Evolutionary conservation across 2,888 invertebrate species (phyloP), one percentile per base, ranked within the genome.

Genomic region (Dendrolimus houi): DNA sequence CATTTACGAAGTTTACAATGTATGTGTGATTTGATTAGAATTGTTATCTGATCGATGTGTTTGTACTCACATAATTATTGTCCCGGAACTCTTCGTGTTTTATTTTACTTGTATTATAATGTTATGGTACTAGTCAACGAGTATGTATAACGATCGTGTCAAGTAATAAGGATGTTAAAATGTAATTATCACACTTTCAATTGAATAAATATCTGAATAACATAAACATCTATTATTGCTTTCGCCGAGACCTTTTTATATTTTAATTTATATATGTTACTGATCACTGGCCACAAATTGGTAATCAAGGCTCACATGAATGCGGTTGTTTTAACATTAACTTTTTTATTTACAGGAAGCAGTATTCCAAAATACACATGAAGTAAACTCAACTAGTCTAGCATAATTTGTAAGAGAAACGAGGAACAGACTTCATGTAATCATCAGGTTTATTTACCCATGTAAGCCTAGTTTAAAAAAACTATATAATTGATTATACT

Each of bases 311-410:
- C 29, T 29, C 3, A 3, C 29, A 29, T 29, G 17, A 17, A 17
- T 17, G 29, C 29, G 29, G 29, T 29, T 29, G 29, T 29, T 63
- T 61, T 57, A 64, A 55, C 57, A 57, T 53, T 60, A 60, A 60
- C 64, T 69, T 70, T 77, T 81, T 86, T 85, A 78, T 86, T 90
- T 89, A 62, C 90, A 90, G 90, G 89, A 78, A 82, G 81, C 87
- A 85, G 89, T 87, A 83, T 88, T 83, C 90, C 90, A 83, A 89
- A 90, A 87, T 90, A 90, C 82, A 89, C 89, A 79, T 90, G 88
- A 75, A 82, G 80, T 72, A 75, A 83, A 74, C 71, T 78, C 81
- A 73, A 72, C 79, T 88, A 88, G 83, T 83, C 79, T 87, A 80
- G 74, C 72, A 72, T 84, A 77, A 81, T 80, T 81, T 81, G 72